These are phyloP conservation scores for Bombus confusus DNA, from an alignment of 1,140 invertebrate species.

Conservation along the genomic window DNA sequence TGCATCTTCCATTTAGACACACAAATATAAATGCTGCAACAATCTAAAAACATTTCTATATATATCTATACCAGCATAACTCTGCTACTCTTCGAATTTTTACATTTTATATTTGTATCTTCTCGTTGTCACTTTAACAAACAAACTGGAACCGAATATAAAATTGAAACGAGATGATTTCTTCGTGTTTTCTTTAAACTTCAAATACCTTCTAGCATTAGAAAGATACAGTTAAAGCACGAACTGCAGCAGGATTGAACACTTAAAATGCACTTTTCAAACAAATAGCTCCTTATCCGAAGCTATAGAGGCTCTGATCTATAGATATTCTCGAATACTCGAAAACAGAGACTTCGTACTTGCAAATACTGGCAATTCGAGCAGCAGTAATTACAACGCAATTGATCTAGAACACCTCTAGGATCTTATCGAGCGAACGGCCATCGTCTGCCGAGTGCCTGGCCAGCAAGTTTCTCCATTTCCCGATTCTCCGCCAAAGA, in stretches of 20 bases:
- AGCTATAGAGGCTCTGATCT: background rate
- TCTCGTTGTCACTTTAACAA: too few species aligned
- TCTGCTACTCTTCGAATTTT: too few species aligned
- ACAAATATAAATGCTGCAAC: too few species aligned
- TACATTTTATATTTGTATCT: too few species aligned
- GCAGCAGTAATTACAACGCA: constrained; percentile 7
- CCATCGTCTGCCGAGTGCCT: background rate
- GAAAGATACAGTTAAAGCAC: background rate
- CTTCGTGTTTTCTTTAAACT: too few species aligned
- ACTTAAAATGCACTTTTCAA: background rate
- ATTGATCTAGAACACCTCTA: background rate
- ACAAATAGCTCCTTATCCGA: background rate
- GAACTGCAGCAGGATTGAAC: background rate
- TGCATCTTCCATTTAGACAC: too few species aligned
- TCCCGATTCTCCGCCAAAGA: background rate
- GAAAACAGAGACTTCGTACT: background rate
- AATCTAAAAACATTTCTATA: too few species aligned
- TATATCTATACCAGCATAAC: too few species aligned
- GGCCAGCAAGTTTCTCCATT: background rate
- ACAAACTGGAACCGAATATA: too few species aligned
- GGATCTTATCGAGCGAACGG: background rate
- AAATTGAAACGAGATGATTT: too few species aligned
- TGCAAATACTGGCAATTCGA: background rate
- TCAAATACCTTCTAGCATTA: background rate
- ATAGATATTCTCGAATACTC: background rate